Evolutionary conservation across 2,113 vertebrate genomes (phyloP).

Genomic region (Onychostoma macrolepis): DNA sequence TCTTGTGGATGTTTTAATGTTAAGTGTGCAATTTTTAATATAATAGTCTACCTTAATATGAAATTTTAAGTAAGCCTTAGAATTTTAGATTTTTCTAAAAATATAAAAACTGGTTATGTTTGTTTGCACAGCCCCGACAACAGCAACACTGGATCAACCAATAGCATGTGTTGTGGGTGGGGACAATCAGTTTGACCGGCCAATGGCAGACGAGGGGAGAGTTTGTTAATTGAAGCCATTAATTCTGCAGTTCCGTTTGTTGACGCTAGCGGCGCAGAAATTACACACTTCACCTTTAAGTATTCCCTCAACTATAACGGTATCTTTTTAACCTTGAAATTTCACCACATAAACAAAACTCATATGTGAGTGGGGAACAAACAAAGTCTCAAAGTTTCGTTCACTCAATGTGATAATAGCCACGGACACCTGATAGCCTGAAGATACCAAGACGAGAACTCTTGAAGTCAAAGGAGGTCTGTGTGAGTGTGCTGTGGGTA

Average conservation of each 20-base stretch:
- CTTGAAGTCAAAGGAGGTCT: constrained; percentile 91
- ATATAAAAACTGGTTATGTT: background rate
- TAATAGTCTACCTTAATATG: background rate
- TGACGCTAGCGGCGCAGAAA: constrained; percentile 18
- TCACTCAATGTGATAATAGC: constrained; percentile 70
- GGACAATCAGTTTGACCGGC: background rate
- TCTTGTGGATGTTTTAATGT: background rate
- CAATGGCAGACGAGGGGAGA: background rate
- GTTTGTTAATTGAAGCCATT: constrained; percentile 33
- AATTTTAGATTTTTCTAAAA: background rate
- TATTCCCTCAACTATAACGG: constrained; percentile 21
- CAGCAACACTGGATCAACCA: constrained; percentile 2
- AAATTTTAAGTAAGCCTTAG: background rate
- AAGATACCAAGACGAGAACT: constrained; percentile 86
- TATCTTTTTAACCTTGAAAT: constrained; percentile 28
- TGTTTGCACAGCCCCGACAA: background rate
- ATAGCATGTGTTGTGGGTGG: background rate
- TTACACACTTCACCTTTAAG: constrained; percentile 15
- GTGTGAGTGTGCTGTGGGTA: constrained; percentile 72
- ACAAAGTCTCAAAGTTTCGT: constrained; percentile 23
- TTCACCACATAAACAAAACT: constrained; percentile 19
- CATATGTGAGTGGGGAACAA: background rate
- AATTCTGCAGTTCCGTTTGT: constrained; percentile 32
- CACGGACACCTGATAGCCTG: constrained; percentile 89
- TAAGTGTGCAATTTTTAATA: background rate